A percentile compares a stretch with the other conserved stretches of the same genome.
Conservation (phyloP, 2,113 vertebrate genomes). For the Pterocles gutturalis region DNA sequence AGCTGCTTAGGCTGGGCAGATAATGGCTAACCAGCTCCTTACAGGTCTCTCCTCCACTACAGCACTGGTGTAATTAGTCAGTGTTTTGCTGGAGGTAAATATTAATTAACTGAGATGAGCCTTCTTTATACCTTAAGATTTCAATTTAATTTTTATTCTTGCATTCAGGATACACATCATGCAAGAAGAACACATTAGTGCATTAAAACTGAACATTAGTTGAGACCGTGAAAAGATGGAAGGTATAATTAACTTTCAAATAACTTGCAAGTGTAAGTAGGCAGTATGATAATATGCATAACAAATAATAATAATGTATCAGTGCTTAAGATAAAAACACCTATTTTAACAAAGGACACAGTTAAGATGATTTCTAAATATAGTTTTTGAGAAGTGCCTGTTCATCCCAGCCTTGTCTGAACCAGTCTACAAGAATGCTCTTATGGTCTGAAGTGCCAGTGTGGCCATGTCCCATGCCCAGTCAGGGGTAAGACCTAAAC, state of each 20-base stretch:
- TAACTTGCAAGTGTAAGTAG: slow-evolving; percentile 32
- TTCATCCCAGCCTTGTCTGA: not conserved
- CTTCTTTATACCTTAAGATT: slow-evolving; percentile 42
- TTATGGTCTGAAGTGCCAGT: not conserved
- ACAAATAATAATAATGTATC: slow-evolving; percentile 54
- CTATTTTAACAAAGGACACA: slow-evolving; percentile 16
- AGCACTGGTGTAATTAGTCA: slow-evolving; percentile 24
- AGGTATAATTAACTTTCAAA: slow-evolving; percentile 60
- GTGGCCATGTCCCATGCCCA: not conserved
- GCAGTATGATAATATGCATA: slow-evolving; percentile 39
- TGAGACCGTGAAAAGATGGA: slow-evolving; percentile 4
- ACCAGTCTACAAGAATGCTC: not conserved
- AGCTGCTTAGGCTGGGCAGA: slow-evolving; percentile 35
- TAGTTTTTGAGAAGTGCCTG: slow-evolving; percentile 18
- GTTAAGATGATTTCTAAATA: slow-evolving; percentile 23
- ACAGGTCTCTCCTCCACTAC: not conserved
- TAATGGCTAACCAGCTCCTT: slow-evolving; percentile 34
- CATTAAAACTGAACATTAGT: slow-evolving; percentile 45
- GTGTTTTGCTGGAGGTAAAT: slow-evolving; percentile 43
- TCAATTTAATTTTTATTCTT: slow-evolving; percentile 48
- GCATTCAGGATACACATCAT: not conserved
- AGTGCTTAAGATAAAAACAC: slow-evolving; percentile 3
- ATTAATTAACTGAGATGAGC: slow-evolving; percentile 55
- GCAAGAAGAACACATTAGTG: slow-evolving; percentile 22
- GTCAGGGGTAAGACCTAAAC: not conserved